Evolutionary conservation across 2,113 vertebrate genomes (phyloP).

Genomic region (Psettodes erumei): DNA sequence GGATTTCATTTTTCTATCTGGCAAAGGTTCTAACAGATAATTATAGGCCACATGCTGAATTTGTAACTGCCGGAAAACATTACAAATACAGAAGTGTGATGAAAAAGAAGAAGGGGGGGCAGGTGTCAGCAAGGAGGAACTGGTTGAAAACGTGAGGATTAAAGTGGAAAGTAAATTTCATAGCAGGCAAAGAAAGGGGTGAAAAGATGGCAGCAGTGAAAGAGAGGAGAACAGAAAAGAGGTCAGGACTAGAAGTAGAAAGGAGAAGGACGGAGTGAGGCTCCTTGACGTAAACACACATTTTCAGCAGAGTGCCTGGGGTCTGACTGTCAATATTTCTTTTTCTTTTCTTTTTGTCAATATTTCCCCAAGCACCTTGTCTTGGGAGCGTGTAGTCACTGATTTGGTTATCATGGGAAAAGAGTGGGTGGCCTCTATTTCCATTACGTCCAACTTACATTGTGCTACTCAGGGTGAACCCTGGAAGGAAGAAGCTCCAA

Average conservation of each 20-base stretch:
- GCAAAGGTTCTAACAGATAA: background rate
- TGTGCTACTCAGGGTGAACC: slow-evolving; percentile 13
- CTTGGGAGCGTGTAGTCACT: background rate
- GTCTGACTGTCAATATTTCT: slow-evolving; percentile 17
- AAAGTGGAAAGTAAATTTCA: background rate
- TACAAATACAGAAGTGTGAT: background rate
- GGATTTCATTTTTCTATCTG: slow-evolving; percentile 39
- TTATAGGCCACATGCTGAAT: background rate
- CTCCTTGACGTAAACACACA: background rate
- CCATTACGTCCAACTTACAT: slow-evolving; percentile 4
- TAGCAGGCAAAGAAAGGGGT: background rate
- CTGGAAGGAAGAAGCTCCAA: background rate
- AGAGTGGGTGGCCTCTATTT: slow-evolving; percentile 29
- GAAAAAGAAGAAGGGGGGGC: background rate
- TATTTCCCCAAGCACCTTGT: background rate
- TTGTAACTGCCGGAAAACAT: background rate
- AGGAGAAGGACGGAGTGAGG: background rate
- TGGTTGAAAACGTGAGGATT: background rate
- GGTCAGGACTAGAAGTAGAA: too few relatives aligned
- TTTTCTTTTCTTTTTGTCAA: background rate
- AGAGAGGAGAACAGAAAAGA: background rate
- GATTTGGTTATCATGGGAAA: slow-evolving; percentile 41
- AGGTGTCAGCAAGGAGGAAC: background rate
- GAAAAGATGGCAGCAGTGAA: background rate
- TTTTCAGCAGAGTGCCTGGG: background rate